phyloP scores from a whole-genome alignment of 2,888 invertebrate genomes.

The Sinohyriopsis cumingii region DNA sequence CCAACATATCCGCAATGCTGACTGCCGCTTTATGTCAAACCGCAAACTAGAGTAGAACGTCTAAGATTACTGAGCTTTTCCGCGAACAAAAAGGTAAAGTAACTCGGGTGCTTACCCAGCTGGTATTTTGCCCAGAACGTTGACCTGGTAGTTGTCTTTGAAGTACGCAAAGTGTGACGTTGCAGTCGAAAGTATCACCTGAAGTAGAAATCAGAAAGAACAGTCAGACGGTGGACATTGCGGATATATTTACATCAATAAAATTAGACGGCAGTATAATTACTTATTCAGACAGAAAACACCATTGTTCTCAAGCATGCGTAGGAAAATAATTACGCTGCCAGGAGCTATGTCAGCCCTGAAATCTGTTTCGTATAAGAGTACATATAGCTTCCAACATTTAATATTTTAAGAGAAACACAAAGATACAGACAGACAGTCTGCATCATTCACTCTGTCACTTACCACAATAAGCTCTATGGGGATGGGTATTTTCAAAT shows the following conservation, averaged over 20 bases:
- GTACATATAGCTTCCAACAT: no score
- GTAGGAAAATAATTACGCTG: neutral
- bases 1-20: no score
- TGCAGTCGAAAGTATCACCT: slow-evolving; percentile 75
- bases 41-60: no score
- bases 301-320: neutral
- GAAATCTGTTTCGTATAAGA: no score
- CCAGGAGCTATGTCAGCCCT: no score
- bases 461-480: slow-evolving; percentile 85
- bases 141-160: slow-evolving; percentile 76
- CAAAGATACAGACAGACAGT: no score
- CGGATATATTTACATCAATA: no score
- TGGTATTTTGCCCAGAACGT: slow-evolving; percentile 83
- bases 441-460: neutral
- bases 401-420: no score
- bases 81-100: no score
- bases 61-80: no score
- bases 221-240: no score
- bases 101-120: slow-evolving; percentile 78
- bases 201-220: slow-evolving; percentile 7
- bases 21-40: no score
- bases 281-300: neutral
- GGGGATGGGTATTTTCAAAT: slow-evolving; percentile 81
- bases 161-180: slow-evolving; percentile 78
- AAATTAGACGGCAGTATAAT: neutral